Evolutionary conservation across 2,888 invertebrate genomes (phyloP).

Genomic region (Drosophila formosana): DNA sequence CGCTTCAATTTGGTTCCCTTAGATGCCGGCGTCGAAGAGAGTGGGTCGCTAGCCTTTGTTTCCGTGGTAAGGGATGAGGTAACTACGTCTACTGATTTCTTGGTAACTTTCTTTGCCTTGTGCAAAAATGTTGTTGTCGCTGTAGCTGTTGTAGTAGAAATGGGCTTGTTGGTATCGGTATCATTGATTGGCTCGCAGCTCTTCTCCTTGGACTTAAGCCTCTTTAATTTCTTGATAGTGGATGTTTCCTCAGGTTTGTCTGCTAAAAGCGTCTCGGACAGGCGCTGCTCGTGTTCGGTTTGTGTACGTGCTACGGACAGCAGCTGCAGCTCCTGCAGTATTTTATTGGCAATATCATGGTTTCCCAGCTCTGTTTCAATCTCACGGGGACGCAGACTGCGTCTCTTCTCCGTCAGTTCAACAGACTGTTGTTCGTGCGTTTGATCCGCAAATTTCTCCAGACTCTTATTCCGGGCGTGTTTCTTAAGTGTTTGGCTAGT

Average conservation of each 20-base stretch:
- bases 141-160: conserved; percentile 42
- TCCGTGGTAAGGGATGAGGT: conserved; percentile 16
- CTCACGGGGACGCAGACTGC: conserved; percentile 75
- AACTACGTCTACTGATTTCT: conserved; percentile 68
- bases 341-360: conserved; percentile 83
- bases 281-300: conserved; percentile 63
- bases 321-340: conserved; percentile 83
- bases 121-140: conserved; percentile 67
- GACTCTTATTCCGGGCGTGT: conserved; percentile 83
- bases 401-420: conserved; percentile 46
- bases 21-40: conserved; percentile 37
- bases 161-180: conserved; percentile 30
- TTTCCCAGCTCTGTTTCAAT: conserved; percentile 73
- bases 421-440: neutral
- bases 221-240: conserved; percentile 76
- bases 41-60: conserved; percentile 48
- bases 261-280: neutral
- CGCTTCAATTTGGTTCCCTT: conserved; percentile 86
- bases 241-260: conserved; percentile 53
- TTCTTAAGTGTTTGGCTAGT: conserved; percentile 42
- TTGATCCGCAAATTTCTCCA: conserved; percentile 75
- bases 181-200: conserved; percentile 45
- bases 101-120: conserved; percentile 81
- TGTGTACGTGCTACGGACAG: conserved; percentile 80
- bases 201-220: conserved; percentile 79